Evolutionary conservation across 2,888 invertebrate species (phyloP), one percentile per base, ranked within the genome.

Genomic region (Himalopsyche anomala): DNA sequence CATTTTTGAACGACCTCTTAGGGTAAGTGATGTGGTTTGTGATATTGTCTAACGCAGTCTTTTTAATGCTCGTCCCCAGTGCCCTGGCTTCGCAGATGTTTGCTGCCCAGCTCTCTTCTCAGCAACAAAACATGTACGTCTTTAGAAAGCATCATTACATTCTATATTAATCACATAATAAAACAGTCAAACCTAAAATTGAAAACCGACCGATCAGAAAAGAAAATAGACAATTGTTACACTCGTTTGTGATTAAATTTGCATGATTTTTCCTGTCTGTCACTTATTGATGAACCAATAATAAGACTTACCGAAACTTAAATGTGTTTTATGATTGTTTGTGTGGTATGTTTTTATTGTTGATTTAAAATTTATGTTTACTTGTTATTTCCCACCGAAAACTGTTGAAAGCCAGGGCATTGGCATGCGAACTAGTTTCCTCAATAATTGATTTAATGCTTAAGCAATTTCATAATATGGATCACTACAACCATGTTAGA

Each of bases 31-130:
- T 74, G 74, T 55, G 56, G 40, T 82, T 82, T 54, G 51, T 82
- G 55, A 55, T 82, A 82, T 55, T 55, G 54, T 55, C 56, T 82
- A 74, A 74, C 74, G 74, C 74, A 74, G 74, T 69, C 88, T 85
- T 88, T 82, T 87, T 88, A 85, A 84, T 85, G 82, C 87, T 88
- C 89, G 94, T 96, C 94, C 96, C 96, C 96, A 97, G 97, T 97
- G 97, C 97, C 96, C 97, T 97, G 95, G 97, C 97, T 96, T 96
- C 97, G 95, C 97, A 97, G 97, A 97, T 97, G 97, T 96, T 97
- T 95, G 97, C 97, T 94, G 95, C 96, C 94, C 97, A 97, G 95
- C 95, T 97, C 93, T 96, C 96, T 93, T 96, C 97, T 94, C 97
- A 97, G 94, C 97, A 97, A 95, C 97, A 97, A 95, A 96, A 96